Conservation (phyloP, 2,888 invertebrate species). For the Mellilla xanthometata region DNA sequence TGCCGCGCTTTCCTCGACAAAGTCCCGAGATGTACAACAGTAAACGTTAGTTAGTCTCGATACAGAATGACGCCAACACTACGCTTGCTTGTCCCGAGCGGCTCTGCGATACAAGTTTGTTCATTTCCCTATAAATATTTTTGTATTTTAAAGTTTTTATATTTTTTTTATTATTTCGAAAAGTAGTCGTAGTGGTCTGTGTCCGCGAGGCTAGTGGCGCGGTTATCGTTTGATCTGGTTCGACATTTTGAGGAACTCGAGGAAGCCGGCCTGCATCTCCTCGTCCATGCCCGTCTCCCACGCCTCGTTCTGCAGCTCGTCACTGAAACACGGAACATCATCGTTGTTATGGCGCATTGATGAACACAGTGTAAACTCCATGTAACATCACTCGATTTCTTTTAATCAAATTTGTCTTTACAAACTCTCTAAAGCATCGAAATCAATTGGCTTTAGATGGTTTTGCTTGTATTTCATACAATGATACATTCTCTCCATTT, state of each 20-base stretch:
- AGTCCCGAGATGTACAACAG: no score
- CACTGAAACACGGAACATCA: conserved; percentile 53
- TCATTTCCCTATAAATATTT: conserved; percentile 53
- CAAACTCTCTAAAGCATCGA: no score
- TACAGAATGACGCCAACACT: no score
- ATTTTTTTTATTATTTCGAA: conserved; percentile 53
- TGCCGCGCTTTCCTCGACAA: no score
- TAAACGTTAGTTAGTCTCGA: no score
- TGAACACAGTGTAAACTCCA: no score
- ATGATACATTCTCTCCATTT: no score
- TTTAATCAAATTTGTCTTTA: no score
- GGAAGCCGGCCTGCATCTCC: conserved; percentile 77
- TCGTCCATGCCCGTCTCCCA: conserved; percentile 80
- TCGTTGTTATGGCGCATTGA: not conserved
- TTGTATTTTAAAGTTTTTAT: conserved; percentile 73
- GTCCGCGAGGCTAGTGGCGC: conserved; percentile 44
- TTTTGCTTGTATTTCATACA: no score
- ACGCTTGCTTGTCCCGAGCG: conserved; percentile 2
- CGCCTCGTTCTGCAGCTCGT: conserved; percentile 74
- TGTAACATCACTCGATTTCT: no score
- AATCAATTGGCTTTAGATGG: no score
- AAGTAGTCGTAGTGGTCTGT: conserved; percentile 59
- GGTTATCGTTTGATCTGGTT: conserved; percentile 81
- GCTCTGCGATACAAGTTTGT: conserved; percentile 35
- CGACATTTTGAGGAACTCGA: conserved; percentile 78